Percentiles rank a stretch among this genome's conserved stretches.
Evolutionary conservation across 2,888 invertebrate genomes (phyloP).

Genomic region (Lypha dubia): DNA sequence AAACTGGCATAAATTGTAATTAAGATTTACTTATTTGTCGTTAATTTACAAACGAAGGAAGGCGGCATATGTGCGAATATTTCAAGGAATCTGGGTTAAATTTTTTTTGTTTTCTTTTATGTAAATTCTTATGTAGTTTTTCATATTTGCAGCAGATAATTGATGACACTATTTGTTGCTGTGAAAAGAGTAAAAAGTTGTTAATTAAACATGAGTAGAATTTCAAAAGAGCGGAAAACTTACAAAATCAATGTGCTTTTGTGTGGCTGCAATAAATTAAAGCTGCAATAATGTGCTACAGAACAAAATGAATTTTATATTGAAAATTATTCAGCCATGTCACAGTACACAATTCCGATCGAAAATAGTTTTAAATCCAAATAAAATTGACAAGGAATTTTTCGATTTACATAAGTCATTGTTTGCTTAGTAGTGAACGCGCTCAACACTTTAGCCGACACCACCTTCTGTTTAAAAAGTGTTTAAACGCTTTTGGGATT

Average conservation of each 20-base stretch:
- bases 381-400: too few species aligned
- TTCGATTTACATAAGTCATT: too few species aligned
- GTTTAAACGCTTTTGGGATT: too few species aligned
- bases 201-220: conserved; percentile 43
- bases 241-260: conserved; percentile 2
- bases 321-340: too few species aligned
- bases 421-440: too few species aligned
- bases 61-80: conserved; percentile 46
- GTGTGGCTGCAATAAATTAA: not conserved
- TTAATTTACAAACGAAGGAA: conserved; percentile 42
- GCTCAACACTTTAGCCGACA: too few species aligned
- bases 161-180: conserved; percentile 62
- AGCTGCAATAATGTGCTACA: not conserved
- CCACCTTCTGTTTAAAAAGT: too few species aligned
- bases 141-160: conserved; percentile 41
- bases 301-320: too few species aligned
- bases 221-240: not conserved
- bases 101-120: not conserved
- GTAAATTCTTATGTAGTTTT: conserved; percentile 20
- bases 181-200: conserved; percentile 37
- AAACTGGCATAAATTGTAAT: conserved; percentile 59
- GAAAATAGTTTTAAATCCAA: too few species aligned
- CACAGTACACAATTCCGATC: too few species aligned
- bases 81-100: conserved; percentile 38
- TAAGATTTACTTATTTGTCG: conserved; percentile 57